Evolutionary conservation across 2,113 vertebrate species (phyloP), one percentile per base, ranked within the genome.

Genomic region (Cochlearius cochlearius): DNA sequence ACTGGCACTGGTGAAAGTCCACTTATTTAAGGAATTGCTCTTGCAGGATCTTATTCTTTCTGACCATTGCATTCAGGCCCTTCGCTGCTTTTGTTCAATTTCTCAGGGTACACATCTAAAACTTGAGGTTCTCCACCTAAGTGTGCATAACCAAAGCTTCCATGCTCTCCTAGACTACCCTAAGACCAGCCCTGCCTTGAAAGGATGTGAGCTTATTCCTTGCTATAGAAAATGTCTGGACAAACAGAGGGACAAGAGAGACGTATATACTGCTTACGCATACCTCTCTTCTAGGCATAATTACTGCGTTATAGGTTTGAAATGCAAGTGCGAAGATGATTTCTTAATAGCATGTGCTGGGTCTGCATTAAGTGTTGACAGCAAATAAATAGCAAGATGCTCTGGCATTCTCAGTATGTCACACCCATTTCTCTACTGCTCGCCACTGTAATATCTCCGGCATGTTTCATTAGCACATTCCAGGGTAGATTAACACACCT

Each of bases 381-480:
- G 68, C 83, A 81, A 87, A 67, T 72, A 68, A 41, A 52, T 11
- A 72, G 68, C 34, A 64, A 76, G 89, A 76, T 85, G 76, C 76
- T 92, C 66, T 25, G 19, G 89, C 80, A 85, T 84, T 39, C 66
- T 53, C 32, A 72, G 76, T 10, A 15, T 66, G 93, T 89, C 94
- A 95, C 92, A 93, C 94, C 72, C 90, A 63, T 92, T 80, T 71
- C 67, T 67, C 36, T 88, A 1, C 67, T 92, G 69, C 88, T 92
- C 16, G 0, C 93, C 82, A 52, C 59, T 77, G 63, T 88, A 93
- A 77, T 86, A 77, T 90, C 94, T 88, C 86, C 30, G 49, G 88
- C 43, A 9, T 92, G 88, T 86, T 96, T 94, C 94, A 94, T 96
- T 86, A 95, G 64, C 86, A 90, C 88, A 94, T 96, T 96, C 94